phyloP scores from a whole-genome alignment of 2,888 invertebrate genomes.

The Microctonus brassicae region DNA sequence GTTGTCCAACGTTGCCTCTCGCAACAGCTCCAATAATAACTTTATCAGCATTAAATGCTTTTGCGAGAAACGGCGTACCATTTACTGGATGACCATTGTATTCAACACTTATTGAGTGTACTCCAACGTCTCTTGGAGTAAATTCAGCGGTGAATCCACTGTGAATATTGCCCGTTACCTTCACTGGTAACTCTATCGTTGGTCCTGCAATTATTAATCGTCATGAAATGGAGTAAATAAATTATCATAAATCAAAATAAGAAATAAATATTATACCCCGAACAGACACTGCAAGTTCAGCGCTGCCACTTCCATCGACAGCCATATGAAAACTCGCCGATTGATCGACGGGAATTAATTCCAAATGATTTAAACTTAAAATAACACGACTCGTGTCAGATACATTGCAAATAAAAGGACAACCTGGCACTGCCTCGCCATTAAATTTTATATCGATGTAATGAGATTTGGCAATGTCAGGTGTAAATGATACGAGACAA shows the following conservation, averaged over 20 bases:
- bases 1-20: conserved; percentile 86
- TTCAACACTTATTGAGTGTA: conserved; percentile 90
- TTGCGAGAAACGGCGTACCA: conserved; percentile 91
- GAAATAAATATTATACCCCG: conserved; percentile 69
- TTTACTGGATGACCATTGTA: conserved; percentile 91
- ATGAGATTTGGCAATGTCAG: conserved; percentile 91
- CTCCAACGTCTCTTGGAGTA: conserved; percentile 92
- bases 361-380: conserved; percentile 81
- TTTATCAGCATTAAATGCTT: conserved; percentile 92
- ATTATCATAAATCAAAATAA: background rate
- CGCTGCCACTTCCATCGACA: conserved; percentile 78
- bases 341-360: conserved; percentile 88
- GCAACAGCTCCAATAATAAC: conserved; percentile 87
- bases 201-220: conserved; percentile 74
- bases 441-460: conserved; percentile 96
- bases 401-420: conserved; percentile 90
- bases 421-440: conserved; percentile 91
- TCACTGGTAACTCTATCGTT: conserved; percentile 86
- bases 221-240: background rate
- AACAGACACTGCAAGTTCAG: conserved; percentile 90
- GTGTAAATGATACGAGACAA: conserved; percentile 94
- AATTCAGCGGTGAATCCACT: conserved; percentile 92
- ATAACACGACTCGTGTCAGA: conserved; percentile 84
- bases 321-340: conserved; percentile 85
- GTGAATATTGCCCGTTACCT: conserved; percentile 89